Evolutionary conservation across 2,888 invertebrate genomes (phyloP), one percentile per base, ranked within the genome.

Genomic region (Drosophila leonis): DNA sequence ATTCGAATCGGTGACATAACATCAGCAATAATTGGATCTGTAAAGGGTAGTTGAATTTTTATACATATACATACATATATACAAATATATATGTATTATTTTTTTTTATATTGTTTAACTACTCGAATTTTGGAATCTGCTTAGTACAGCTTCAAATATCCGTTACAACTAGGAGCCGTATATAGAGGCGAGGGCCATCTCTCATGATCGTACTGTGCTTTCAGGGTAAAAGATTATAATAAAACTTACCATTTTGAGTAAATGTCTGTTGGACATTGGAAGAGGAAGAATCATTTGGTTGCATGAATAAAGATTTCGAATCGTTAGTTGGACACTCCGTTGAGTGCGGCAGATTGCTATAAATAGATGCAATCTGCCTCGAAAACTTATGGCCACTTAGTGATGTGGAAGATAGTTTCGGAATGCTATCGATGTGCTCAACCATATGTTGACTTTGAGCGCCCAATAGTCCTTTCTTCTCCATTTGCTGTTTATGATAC

Each of bases 401-500:
- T 3, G 90, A 87, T 12, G 84, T 76, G 3, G 91, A 83, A 4
- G 89, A 88, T 12, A 88, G 63, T 57, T 91, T 92, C 5, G 88
- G 80, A 55, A 78, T 65, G 29, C 46, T 65, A 31, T 61, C 42
- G 15, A 24, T 13, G 10, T 49, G 33, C 12, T 72, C 62, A n/a
- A 39, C 18, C 8, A 29, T 48, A 10, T 52, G 33, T 18, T 49
- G 51, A 12, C 18, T 18, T 33, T 79, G 65, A 5, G 75, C 66
- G 37, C 85, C 73, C 31, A 92, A 69, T 2, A 90, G 80, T 0
- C 91, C 92, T 37, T 88, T 90, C 39, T 88, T 92, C 73, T 93
- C 92, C 62, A 93, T 74, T 91, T 94, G 90, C 82, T 93, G 88
- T 89, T 94, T 93, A 65, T 93, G 93, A 67, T 93, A 90, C 8